A percentile compares a stretch with the other conserved stretches of the same genome.
Conservation (phyloP, 2,888 invertebrate genomes). For the Acrobasis suavella region DNA sequence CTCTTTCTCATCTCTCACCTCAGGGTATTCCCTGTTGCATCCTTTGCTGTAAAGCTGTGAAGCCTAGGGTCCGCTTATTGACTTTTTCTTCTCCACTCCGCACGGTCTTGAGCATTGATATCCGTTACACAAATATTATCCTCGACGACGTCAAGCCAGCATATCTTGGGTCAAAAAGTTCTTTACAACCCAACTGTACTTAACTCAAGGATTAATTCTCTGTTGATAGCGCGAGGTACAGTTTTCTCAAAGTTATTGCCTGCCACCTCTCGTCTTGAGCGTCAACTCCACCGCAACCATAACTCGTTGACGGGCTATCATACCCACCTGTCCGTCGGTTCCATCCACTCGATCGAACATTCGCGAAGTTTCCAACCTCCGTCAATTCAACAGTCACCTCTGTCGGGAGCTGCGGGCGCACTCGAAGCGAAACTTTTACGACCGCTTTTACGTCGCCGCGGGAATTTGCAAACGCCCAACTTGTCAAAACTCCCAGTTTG, state of each 20-base stretch:
- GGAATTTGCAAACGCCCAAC: slow-evolving; percentile 28
- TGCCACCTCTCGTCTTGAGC: slow-evolving; percentile 50
- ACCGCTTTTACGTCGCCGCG: slow-evolving; percentile 20
- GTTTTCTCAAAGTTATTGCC: too few relatives aligned
- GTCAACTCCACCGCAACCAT: slow-evolving; percentile 54
- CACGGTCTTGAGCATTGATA: too few relatives aligned
- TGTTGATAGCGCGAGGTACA: too few relatives aligned
- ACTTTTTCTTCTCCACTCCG: too few relatives aligned
- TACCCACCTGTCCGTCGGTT: slow-evolving; percentile 35
- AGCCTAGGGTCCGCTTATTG: not conserved
- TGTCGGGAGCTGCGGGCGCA: slow-evolving; percentile 44
- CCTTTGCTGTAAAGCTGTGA: not conserved
- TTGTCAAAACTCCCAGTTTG: slow-evolving; percentile 34
- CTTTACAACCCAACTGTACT: too few relatives aligned
- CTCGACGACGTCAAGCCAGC: too few relatives aligned
- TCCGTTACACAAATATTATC: too few relatives aligned
- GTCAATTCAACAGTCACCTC: slow-evolving; percentile 51
- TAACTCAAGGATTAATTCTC: too few relatives aligned
- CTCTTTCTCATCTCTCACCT: too few relatives aligned
- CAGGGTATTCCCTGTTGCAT: not conserved
- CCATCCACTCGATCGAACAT: slow-evolving; percentile 39
- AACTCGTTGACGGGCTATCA: slow-evolving; percentile 40
- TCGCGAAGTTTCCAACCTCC: slow-evolving; percentile 51
- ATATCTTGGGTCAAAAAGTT: too few relatives aligned
- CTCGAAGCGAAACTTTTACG: slow-evolving; percentile 43